Base-by-base conservation (phyloP, 2,888 invertebrate species). In the Hypolimnas misippus region DNA sequence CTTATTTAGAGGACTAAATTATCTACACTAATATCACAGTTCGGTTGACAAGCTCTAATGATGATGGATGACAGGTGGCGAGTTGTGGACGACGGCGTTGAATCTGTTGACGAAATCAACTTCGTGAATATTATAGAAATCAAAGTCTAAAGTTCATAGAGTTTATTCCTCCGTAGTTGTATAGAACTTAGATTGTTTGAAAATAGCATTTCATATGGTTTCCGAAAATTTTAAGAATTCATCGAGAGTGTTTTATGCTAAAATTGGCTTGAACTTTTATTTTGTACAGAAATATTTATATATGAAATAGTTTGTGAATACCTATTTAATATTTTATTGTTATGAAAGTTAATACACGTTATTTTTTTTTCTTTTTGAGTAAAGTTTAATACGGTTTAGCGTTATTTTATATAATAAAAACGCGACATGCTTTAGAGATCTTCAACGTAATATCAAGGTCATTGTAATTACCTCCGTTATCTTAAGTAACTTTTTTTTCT, bases 71-170 rank as follows among this genome's bases (percentile, higher is more conserved):
- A 89, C 88, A 59, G 91, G 91, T 60, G 91, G 89, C 35, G 90
- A 78, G 84, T 92, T 91, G 84, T 90, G 91, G 55, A 92, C 92
- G 69, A 92, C 79, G 51, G 92, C 92, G 83, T 92, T 91, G 86
- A 92, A 92, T 75, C 92, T 92, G 88, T 74, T 67, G 74, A 74
- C 67, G 79, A 78, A 79, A 78, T 66, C 72, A 75, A 69, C 67
- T 54, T 61, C 49, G 14, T 7, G n/a, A 29, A 29, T 14, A 25
- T 29, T 29, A 49, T 49, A 29, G 25, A 21, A 21, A n/a, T n/a
- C 62, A 38, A 35, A 57, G 35, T 35, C 2, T 21, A 25, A n/a
- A 21, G 19, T 35, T 35, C 19, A 49, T 25, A 19, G 7, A 29
- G 16, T 12, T 29, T 50, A 29, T 38, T 38, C n/a, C 35, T n/a